A percentile compares a stretch with the other conserved stretches of the same genome.
These are phyloP conservation scores for Bungarus multicinctus DNA, from an alignment of 2,113 vertebrate genomes.

Conservation along the genomic window DNA sequence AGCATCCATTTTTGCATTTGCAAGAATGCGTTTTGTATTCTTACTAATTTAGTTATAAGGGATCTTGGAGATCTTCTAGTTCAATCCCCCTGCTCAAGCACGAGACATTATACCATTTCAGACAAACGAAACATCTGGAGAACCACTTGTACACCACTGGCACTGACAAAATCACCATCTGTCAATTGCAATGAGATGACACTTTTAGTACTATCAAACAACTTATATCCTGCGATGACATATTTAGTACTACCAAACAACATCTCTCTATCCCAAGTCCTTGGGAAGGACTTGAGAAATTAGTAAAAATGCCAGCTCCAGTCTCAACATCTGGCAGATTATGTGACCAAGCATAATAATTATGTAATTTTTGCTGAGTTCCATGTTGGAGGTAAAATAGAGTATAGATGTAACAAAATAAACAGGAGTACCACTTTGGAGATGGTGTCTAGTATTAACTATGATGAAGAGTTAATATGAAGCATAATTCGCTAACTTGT, in stretches of 20 bases:
- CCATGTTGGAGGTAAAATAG: not conserved
- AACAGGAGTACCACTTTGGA: not conserved
- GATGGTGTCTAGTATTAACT: too few relatives aligned
- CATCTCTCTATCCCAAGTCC: not conserved
- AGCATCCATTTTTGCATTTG: too few relatives aligned
- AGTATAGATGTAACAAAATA: not conserved
- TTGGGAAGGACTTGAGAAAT: not conserved
- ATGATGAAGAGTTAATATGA: not conserved
- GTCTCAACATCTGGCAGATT: not conserved
- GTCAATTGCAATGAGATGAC: not conserved
- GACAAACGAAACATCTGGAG: not conserved
- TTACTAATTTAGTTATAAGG: too few relatives aligned
- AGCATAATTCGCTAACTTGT: not conserved
- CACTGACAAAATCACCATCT: not conserved
- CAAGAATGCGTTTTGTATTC: too few relatives aligned
- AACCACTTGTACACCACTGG: not conserved
- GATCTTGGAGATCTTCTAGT: too few relatives aligned
- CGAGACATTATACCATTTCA: not conserved
- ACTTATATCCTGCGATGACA: not conserved
- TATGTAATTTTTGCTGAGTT: not conserved
- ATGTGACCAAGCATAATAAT: not conserved
- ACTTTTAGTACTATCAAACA: not conserved
- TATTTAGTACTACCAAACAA: not conserved
- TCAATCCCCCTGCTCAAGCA: too few relatives aligned
- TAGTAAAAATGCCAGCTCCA: not conserved